A percentile compares a stretch with the other conserved stretches of the same genome.
phyloP scores from a whole-genome alignment of 2,888 invertebrate genomes.

The Diploptera punctata region DNA sequence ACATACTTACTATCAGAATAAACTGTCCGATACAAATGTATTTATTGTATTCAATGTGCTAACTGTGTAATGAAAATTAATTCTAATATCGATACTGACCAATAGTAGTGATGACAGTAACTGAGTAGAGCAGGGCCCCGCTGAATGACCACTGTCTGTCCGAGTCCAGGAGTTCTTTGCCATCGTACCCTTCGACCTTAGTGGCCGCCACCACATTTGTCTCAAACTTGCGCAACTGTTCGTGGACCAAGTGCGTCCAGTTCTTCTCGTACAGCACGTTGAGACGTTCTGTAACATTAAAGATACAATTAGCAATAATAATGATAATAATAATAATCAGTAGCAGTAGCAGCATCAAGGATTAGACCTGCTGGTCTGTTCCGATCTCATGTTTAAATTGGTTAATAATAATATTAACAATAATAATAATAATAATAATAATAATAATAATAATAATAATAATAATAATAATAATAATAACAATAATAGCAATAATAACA shows the following conservation, averaged over 20 bases:
- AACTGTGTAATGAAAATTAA: too few species aligned
- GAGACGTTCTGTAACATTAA: constrained; percentile 66
- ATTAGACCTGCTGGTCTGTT: too few species aligned
- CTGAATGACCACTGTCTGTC: constrained; percentile 78
- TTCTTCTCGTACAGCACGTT: constrained; percentile 85
- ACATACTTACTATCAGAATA: too few species aligned
- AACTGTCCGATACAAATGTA: too few species aligned
- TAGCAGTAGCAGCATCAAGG: too few species aligned
- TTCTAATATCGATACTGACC: constrained; percentile 75
- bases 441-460: too few species aligned
- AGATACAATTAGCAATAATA: background rate
- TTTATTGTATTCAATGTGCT: too few species aligned
- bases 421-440: too few species aligned
- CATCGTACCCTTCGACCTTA: constrained; percentile 58
- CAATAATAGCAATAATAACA: too few species aligned
- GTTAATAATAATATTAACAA: too few species aligned
- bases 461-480: too few species aligned
- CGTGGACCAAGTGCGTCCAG: constrained; percentile 82
- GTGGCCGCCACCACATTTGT: constrained; percentile 79
- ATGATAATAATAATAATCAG: background rate
- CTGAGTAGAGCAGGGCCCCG: constrained; percentile 82
- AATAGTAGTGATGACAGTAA: constrained; percentile 88
- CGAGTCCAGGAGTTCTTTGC: constrained; percentile 49
- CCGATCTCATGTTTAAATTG: too few species aligned
- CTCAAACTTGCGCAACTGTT: constrained; percentile 80